These are phyloP conservation scores for Cryptocephalus moraei DNA, from an alignment of 2,888 invertebrate species.

Conservation along the genomic window DNA sequence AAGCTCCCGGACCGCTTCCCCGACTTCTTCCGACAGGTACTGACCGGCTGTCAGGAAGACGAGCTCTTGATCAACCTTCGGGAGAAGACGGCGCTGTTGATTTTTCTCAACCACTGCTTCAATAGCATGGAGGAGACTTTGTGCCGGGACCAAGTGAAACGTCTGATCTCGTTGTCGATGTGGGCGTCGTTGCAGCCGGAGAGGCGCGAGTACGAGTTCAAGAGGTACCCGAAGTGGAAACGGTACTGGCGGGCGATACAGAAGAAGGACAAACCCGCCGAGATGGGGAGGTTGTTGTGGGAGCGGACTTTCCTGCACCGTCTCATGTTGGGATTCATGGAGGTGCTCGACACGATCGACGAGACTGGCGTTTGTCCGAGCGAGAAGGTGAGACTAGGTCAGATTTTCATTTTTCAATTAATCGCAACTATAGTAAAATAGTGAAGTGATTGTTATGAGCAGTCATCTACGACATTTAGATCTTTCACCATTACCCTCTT, in stretches of 20 bases:
- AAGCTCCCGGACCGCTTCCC: constrained; percentile 67
- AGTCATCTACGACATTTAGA: no score
- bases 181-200: constrained; percentile 83
- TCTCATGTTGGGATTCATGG: constrained; percentile 81
- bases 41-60: constrained; percentile 62
- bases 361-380: constrained; percentile 48
- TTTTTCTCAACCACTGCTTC: constrained; percentile 93
- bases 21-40: constrained; percentile 72
- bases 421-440: no score
- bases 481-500: no score
- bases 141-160: constrained; percentile 81
- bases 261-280: constrained; percentile 69
- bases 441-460: no score
- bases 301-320: constrained; percentile 78
- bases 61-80: constrained; percentile 43
- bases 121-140: constrained; percentile 95
- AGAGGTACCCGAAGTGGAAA: constrained; percentile 76
- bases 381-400: constrained; percentile 42
- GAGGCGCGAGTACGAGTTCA: constrained; percentile 78
- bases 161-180: constrained; percentile 85
- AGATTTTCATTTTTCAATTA: not conserved
- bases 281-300: constrained; percentile 63
- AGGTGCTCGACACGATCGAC: constrained; percentile 65
- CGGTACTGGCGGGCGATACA: constrained; percentile 87
- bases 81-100: constrained; percentile 80